These are phyloP conservation scores for Gambusia yucatana DNA, from an alignment of 2,797 vertebrate species.

Conservation along the genomic window DNA sequence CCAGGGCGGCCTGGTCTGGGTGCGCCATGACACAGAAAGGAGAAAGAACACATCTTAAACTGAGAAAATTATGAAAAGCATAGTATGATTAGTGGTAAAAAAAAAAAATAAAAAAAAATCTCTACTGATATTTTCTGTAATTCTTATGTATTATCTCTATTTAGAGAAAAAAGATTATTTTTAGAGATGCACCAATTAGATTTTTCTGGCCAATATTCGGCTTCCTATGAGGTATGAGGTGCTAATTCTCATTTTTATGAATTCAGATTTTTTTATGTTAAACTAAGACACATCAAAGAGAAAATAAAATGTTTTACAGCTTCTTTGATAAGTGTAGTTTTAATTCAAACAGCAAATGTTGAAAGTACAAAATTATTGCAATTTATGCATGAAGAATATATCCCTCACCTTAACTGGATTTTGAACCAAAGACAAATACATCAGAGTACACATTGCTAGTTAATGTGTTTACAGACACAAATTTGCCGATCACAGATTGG, in stretches of 20 bases:
- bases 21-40: background rate
- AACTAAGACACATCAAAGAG: background rate
- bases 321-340: background rate
- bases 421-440: background rate
- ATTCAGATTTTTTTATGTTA: background rate
- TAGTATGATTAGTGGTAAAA: background rate
- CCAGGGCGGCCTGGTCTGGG: background rate
- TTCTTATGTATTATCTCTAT: background rate
- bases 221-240: background rate
- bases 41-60: background rate
- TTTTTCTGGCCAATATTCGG: background rate
- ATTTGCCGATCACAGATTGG: background rate
- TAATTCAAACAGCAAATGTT: conserved; percentile 2
- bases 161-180: background rate
- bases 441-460: background rate
- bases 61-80: background rate
- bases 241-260: background rate
- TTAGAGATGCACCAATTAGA: background rate
- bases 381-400: background rate
- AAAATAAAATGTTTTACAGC: background rate
- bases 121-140: background rate
- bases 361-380: background rate
- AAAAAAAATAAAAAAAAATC: no score
- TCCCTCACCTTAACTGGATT: background rate
- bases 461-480: background rate